These are phyloP conservation scores for Scolopax mira DNA, from an alignment of 2,113 vertebrate species.

Conservation along the genomic window DNA sequence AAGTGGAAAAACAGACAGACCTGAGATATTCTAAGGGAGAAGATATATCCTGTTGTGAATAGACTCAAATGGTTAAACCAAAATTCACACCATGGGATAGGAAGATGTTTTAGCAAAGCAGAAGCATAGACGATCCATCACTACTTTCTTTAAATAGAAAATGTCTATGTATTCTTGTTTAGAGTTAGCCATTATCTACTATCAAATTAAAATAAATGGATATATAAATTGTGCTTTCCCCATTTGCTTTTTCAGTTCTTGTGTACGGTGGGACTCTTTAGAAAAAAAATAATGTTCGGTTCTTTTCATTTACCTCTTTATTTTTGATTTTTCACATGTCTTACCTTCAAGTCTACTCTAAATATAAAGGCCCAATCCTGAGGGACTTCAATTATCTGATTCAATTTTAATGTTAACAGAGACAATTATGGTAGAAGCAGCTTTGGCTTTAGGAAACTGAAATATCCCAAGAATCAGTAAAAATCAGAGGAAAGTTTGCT, in stretches of 20 bases:
- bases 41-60: neutral
- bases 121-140: neutral
- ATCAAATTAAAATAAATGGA: neutral
- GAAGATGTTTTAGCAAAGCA: neutral
- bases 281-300: neutral
- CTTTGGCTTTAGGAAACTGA: neutral
- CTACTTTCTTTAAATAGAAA: neutral
- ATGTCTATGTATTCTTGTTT: neutral
- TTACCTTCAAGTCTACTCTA: neutral
- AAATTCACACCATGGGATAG: neutral
- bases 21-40: neutral
- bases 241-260: neutral
- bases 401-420: neutral
- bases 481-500: neutral
- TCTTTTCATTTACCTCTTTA: neutral
- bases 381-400: neutral
- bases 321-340: neutral
- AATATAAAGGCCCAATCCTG: neutral
- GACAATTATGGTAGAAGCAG: fast-evolving
- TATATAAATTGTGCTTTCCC: neutral
- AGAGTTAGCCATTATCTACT: neutral
- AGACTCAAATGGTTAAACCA: neutral
- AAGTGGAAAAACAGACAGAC: neutral
- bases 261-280: neutral
- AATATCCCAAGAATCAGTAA: neutral